phyloP scores from a whole-genome alignment of 2,888 invertebrate genomes.

The Exephanes ischioxanthus region DNA sequence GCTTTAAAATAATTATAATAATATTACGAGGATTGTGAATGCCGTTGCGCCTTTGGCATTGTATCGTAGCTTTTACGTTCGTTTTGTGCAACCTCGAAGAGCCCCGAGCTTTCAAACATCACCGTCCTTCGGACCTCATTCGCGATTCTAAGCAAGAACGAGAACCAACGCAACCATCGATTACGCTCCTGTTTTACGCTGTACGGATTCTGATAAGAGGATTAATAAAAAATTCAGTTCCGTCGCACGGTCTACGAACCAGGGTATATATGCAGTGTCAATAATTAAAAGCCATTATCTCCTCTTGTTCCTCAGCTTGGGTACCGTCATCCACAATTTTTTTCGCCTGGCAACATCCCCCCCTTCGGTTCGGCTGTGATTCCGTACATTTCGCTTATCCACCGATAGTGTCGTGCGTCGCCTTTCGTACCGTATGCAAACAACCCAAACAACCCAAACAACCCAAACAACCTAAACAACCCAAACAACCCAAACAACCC shows the following conservation, averaged over 20 bases:
- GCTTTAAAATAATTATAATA: background rate
- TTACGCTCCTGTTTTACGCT: background rate
- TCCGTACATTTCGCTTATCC: no score
- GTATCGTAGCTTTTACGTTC: background rate
- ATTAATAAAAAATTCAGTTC: background rate
- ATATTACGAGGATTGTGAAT: background rate
- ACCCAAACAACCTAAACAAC: no score
- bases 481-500: no score
- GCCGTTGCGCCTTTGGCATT: background rate
- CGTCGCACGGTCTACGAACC: background rate
- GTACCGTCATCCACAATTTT: background rate
- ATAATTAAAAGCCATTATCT: slow-evolving; percentile 6
- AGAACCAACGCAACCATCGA: background rate
- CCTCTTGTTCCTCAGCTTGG: background rate
- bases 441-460: no score
- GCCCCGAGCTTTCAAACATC: background rate
- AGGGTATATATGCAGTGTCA: background rate
- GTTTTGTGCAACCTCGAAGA: no score
- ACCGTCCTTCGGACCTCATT: background rate
- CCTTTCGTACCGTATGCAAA: no score
- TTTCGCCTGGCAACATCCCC: background rate
- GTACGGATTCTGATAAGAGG: background rate
- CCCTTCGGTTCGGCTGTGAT: no score
- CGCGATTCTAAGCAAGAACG: background rate
- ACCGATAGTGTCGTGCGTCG: no score